Percentiles rank a stretch among this genome's conserved stretches.
phyloP scores from a whole-genome alignment of 2,888 invertebrate genomes.

The Lamellibrachia satsuma region DNA sequence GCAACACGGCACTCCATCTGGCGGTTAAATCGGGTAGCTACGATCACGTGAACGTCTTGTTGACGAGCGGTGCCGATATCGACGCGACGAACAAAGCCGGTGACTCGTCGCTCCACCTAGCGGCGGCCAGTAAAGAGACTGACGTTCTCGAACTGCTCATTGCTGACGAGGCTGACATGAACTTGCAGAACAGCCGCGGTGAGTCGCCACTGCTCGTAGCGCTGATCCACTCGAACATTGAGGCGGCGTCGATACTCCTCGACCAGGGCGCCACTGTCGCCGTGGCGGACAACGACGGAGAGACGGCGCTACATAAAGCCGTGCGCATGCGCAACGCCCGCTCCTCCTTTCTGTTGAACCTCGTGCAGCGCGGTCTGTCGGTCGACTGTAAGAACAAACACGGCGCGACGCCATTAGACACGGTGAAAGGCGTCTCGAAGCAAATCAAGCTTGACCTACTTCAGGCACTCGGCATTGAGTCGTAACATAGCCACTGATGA shows the following conservation, averaged over 20 bases:
- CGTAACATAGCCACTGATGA: not conserved
- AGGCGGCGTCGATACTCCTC: constrained; percentile 26
- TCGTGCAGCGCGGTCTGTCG: not conserved
- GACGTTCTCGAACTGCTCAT: constrained; percentile 38
- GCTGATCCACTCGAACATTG: constrained; percentile 14
- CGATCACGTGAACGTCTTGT: constrained; percentile 19
- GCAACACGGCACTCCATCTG: constrained; percentile 25
- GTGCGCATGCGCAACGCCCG: constrained; percentile 17
- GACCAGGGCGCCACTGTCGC: constrained; percentile 24
- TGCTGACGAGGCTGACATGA: constrained; percentile 34
- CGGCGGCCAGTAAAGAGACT: constrained; percentile 28
- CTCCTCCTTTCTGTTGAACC: not conserved
- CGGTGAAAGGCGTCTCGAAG: not conserved
- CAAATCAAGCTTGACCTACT: constrained; percentile 1
- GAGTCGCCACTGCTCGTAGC: constrained; percentile 29
- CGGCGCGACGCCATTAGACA: not conserved
- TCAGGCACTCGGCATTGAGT: not conserved
- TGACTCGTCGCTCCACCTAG: constrained; percentile 20
- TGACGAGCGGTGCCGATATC: not conserved
- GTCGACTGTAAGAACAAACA: not conserved
- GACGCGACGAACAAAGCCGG: constrained; percentile 27
- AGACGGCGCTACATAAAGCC: constrained; percentile 32
- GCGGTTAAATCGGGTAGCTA: constrained; percentile 24
- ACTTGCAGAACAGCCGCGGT: constrained; percentile 28
- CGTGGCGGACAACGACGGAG: constrained; percentile 27